Evolutionary conservation across 2,113 vertebrate species (phyloP), one percentile per base, ranked within the genome.

Genomic region (Anolis carolinensis): DNA sequence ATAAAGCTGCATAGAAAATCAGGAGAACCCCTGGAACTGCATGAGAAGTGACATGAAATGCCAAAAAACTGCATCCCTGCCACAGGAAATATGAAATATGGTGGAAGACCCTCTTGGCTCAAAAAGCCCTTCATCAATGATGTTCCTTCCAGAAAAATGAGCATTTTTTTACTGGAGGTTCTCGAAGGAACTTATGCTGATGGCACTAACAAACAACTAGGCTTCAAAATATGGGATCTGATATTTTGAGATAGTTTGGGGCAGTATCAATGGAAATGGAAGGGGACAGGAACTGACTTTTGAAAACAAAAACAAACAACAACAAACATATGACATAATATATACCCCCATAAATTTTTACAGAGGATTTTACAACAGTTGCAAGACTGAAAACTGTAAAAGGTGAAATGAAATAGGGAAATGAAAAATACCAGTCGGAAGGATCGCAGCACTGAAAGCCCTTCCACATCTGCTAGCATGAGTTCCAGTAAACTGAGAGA

Each of bases 401-500:
- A 86, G 89, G 87, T 89, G n/a, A n/a, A n/a, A n/a, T n/a, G n/a
- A n/a, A 88, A 36, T 20, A 73, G 88, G 83, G 91, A 91, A 95
- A 91, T 2, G 34, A 87, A 82, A 85, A 95, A 93, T 97, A 99
- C 99, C 99, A 99, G 90, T 98, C 99, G 95, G 96, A 99, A 99
- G 89, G 99, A 99, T 93, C 99, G 97, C 96, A 99, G 97, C 95
- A 99, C 98, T 8, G 99, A 99, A 75, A 99, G 97, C 16, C 99
- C 99, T 91, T 99, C 98, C 95, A 99, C 98, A 75, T 99, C 97
- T 30, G 98, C 95, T 71, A 99, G 96, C 32, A 97, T 93, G 94
- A 99, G 94, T 79, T 99, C 99, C 95, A 99, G 97, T 86, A 99
- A 98, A 96, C 98, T 99, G 94, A 99, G 97, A 82, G 98, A 98